Evolutionary conservation across 2,113 vertebrate genomes (phyloP).

Genomic region (Eulemur macaco): DNA sequence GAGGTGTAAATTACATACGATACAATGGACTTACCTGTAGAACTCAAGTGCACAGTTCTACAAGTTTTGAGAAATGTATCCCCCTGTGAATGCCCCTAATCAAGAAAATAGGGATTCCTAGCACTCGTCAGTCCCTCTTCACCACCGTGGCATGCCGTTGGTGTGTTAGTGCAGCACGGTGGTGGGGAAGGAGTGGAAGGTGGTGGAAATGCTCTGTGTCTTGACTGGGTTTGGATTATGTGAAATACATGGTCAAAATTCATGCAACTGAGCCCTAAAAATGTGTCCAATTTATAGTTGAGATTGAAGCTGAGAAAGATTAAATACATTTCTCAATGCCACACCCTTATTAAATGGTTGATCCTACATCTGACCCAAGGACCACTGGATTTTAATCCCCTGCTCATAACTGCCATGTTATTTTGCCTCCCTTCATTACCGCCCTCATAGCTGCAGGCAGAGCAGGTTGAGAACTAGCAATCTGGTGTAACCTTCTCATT

Average conservation of each 20-base stretch:
- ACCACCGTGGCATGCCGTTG: fast-evolving
- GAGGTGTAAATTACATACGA: not conserved
- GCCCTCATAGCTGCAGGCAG: not conserved
- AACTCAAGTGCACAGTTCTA: not conserved
- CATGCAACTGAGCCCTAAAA: not conserved
- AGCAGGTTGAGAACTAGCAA: not conserved
- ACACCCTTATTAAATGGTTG: not conserved
- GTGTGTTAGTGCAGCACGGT: not conserved
- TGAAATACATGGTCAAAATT: not conserved
- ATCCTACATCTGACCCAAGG: not conserved
- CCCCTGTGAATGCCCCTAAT: not conserved
- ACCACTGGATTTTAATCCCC: not conserved
- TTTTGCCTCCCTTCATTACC: not conserved
- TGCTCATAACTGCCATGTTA: not conserved
- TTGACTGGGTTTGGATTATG: not conserved
- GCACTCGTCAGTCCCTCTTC: not conserved
- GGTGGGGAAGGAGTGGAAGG: not conserved
- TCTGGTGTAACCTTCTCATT: not conserved
- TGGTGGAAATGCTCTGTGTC: not conserved
- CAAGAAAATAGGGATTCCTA: not conserved
- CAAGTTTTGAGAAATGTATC: not conserved
- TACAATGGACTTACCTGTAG: not conserved
- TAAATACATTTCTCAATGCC: not conserved
- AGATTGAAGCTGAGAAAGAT: not conserved
- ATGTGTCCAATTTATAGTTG: not conserved